A percentile compares a stretch with the other conserved stretches of the same genome.
These are phyloP conservation scores for Physocephala rufipes DNA, from an alignment of 2,888 invertebrate species.

Conservation along the genomic window DNA sequence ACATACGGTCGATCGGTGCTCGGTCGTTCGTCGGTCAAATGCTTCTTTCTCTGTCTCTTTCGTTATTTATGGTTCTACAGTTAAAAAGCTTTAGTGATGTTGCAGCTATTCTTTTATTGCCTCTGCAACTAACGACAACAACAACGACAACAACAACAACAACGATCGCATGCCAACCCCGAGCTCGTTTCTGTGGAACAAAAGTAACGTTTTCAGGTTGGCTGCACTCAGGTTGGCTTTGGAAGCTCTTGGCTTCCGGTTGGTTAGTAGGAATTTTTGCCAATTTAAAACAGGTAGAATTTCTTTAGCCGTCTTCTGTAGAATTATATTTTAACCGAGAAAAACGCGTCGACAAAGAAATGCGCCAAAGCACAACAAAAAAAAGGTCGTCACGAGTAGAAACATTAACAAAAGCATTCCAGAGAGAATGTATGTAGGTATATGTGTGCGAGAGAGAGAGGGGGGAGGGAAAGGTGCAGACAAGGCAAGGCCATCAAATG, in stretches of 20 bases:
- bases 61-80: too few relatives aligned
- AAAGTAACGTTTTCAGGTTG: not conserved
- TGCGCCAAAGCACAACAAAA: not conserved
- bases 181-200: not conserved
- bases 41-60: not conserved
- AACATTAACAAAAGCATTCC: too few relatives aligned
- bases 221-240: too few relatives aligned
- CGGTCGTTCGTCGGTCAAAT: not conserved
- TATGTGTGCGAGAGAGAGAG: not conserved
- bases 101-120: too few relatives aligned
- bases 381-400: not conserved
- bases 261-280: conserved; percentile 8
- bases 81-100: too few relatives aligned
- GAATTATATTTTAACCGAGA: not conserved
- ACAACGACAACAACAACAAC: too few relatives aligned
- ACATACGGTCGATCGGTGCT: too few relatives aligned
- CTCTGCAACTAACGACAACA: too few relatives aligned
- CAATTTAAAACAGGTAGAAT: conserved; percentile 4
- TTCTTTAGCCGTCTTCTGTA: not conserved
- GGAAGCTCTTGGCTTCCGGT: not conserved
- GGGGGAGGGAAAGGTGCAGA: not conserved
- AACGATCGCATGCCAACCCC: not conserved
- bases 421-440: too few relatives aligned
- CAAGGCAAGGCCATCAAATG: conserved; percentile 5
- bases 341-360: not conserved